Base-by-base conservation (phyloP, 2,797 vertebrate species). In the Trematomus bernacchii region DNA sequence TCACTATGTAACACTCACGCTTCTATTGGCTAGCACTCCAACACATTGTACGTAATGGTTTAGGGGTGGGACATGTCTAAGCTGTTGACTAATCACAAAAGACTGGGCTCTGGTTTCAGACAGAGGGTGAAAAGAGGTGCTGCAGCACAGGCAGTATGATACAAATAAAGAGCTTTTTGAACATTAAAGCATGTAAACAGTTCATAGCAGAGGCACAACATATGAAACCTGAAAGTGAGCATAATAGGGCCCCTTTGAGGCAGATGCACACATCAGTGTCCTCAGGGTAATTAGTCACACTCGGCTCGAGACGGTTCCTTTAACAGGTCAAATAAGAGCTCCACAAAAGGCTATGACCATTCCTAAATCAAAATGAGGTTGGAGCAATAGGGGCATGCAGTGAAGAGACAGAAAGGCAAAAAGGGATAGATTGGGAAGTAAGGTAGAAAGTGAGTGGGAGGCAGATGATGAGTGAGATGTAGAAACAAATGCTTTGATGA, bases 281-380 rank as follows among this genome's bases (percentile, higher is more conserved):
- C 19, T 47, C 61, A 54, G 50, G 64, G 57, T 64, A 46, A 81
- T 84, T 68, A 57, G 74, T 76, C 76, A 83, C 71, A 64, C 52
- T 23, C 15, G 15, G 19, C 51, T 79, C 68, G 79, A 89, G 73
- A 82, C 54, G 69, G 73, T 68, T 79, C 48, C 73, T 85, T 85
- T 73, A 83, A 53, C 59, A 8, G 63, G 65, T 81, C 79, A 91
- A 81, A 79, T 80, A 87, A 66, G 74, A 81, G 57, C 46, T 50
- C 16, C 61, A 70, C 65, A 66, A 68, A 61, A 9, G 50, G 73
- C 53, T 72, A n/a, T n/a, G 72, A 73, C 77, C 79, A 58, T 71
- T 83, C 77, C 70, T 88, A 79, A 86, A 87, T 90, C 84, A 87
- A 61, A 76, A 48, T 3, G 62, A 66, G 50, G 65, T 50, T 2